Evolutionary conservation across 1,140 invertebrate species (phyloP).

Genomic region (Drosophila sp.): DNA sequence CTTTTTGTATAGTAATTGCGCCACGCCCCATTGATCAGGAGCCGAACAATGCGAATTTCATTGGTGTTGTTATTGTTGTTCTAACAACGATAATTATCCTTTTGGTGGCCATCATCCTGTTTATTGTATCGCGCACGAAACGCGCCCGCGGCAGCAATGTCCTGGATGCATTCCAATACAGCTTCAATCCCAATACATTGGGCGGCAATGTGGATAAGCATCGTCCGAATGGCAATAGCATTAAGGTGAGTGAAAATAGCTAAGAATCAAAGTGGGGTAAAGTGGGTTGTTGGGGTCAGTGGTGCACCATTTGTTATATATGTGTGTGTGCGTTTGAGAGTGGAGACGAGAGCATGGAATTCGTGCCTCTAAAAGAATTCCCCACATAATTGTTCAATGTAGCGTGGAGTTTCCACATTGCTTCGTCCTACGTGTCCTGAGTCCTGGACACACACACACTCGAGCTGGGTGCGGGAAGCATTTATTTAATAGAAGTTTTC

Average conservation of each 20-base stretch:
- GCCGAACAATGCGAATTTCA: constrained; percentile 85
- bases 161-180: constrained; percentile 82
- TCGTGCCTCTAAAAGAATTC: constrained; percentile 61
- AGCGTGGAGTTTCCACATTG: constrained; percentile 74
- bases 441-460: constrained; percentile 34
- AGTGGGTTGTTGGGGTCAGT: background rate
- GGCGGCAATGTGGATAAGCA: constrained; percentile 83
- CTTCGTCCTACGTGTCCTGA: constrained; percentile 49
- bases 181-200: constrained; percentile 83
- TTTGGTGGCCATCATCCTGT: constrained; percentile 87
- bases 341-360: constrained; percentile 25
- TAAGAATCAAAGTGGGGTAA: constrained; percentile 4
- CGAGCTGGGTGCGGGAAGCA: constrained; percentile 49
- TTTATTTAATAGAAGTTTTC: constrained; percentile 79
- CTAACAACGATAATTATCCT: constrained; percentile 90
- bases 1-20: constrained; percentile 74
- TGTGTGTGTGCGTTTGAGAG: constrained; percentile 15
- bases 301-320: constrained; percentile 8
- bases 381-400: constrained; percentile 77
- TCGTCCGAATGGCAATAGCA: constrained; percentile 82
- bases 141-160: constrained; percentile 85
- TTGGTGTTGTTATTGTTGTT: constrained; percentile 90
- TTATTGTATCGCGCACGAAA: constrained; percentile 89
- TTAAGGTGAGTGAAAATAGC: constrained; percentile 83
- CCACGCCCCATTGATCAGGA: constrained; percentile 84